Percentiles rank a stretch among this genome's conserved stretches.
Conservation (phyloP, 1,140 invertebrate genomes). For the Acyrthosiphon pisum region DNA sequence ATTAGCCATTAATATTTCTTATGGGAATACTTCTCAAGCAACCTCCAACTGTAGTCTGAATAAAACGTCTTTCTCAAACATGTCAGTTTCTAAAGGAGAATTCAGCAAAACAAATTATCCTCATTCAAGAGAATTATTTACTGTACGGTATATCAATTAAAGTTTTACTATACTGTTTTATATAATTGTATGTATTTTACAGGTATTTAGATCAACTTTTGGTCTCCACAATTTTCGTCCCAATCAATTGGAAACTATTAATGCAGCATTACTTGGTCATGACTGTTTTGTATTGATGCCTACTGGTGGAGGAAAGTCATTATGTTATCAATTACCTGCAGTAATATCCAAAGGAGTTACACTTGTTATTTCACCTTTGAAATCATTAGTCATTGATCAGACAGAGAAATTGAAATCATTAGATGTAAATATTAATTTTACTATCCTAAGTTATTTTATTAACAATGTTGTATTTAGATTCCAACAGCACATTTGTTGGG, state of each 20-base stretch:
- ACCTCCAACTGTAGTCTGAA: background rate
- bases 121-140: slow-evolving; percentile 53
- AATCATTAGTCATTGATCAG: slow-evolving; percentile 95
- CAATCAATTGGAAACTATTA: slow-evolving; percentile 94
- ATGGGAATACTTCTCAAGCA: background rate
- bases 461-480: slow-evolving; percentile 68
- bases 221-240: slow-evolving; percentile 86
- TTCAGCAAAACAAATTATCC: slow-evolving; percentile 55
- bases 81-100: slow-evolving; percentile 36
- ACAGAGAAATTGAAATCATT: slow-evolving; percentile 84
- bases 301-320: slow-evolving; percentile 96
- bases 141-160: background rate
- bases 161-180: background rate
- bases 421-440: slow-evolving; percentile 70
- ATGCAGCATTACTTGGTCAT: slow-evolving; percentile 84
- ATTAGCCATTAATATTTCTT: background rate
- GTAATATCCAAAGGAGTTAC: slow-evolving; percentile 80
- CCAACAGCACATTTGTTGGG: slow-evolving; percentile 78
- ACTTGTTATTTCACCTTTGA: slow-evolving; percentile 94
- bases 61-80: background rate
- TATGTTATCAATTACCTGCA: slow-evolving; percentile 93
- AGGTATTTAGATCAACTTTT: slow-evolving; percentile 80
- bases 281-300: slow-evolving; percentile 98
- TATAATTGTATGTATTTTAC: background rate
- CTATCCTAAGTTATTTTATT: background rate